These are phyloP conservation scores for Centrocercus urophasianus DNA, from an alignment of 2,113 vertebrate genomes.

Conservation along the genomic window DNA sequence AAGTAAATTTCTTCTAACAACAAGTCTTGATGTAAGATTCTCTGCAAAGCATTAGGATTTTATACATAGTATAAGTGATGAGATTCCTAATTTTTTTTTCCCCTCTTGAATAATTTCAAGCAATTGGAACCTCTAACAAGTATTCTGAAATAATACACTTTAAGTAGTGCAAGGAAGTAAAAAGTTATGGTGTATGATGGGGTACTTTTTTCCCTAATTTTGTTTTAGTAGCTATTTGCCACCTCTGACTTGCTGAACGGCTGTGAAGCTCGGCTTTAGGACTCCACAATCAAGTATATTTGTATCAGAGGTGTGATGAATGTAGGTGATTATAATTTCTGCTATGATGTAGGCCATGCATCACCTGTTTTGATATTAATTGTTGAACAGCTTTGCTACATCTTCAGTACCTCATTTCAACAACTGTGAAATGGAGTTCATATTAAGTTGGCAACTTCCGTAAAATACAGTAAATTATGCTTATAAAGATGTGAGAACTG, in stretches of 20 bases:
- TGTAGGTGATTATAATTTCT: not conserved
- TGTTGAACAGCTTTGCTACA: not conserved
- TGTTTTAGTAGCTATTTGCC: not conserved
- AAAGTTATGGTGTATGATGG: not conserved
- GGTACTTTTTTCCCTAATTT: not conserved
- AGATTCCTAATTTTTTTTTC: not conserved
- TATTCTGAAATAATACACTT: not conserved
- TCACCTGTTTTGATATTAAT: not conserved
- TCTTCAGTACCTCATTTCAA: not conserved
- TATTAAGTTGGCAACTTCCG: not conserved
- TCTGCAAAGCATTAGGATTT: not conserved
- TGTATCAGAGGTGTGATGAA: not conserved
- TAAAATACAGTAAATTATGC: not conserved
- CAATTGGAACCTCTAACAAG: not conserved
- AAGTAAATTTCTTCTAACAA: slow-evolving; percentile 19
- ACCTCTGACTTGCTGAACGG: not conserved
- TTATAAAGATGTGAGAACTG: not conserved
- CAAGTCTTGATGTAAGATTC: not conserved
- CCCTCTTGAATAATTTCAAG: not conserved
- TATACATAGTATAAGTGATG: not conserved
- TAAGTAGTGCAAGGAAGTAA: not conserved
- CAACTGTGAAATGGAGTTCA: not conserved
- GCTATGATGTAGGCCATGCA: too few relatives aligned
- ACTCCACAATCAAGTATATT: not conserved
- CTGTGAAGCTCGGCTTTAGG: not conserved